phyloP scores from a whole-genome alignment of 2,888 invertebrate genomes.

The Myathropa florea region DNA sequence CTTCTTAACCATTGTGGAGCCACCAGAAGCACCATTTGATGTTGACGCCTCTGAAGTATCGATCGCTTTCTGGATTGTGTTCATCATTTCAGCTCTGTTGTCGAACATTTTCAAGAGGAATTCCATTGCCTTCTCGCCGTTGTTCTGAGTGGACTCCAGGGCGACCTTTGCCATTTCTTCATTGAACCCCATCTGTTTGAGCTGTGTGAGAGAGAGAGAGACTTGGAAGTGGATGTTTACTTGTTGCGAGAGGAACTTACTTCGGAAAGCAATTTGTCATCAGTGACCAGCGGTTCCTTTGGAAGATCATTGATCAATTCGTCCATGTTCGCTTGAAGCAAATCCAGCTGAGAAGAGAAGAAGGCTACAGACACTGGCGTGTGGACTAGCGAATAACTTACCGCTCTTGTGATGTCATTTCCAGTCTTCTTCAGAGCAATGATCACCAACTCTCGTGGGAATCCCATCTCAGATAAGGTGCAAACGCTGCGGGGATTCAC shows the following conservation, averaged over 20 bases:
- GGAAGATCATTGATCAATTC: conserved; percentile 73
- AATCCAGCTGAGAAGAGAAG: conserved; percentile 73
- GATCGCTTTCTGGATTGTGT: conserved; percentile 76
- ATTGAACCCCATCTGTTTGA: conserved; percentile 84
- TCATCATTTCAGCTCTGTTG: conserved; percentile 74
- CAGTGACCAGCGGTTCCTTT: conserved; percentile 46
- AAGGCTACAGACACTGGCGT: not conserved
- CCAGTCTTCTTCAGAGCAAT: conserved; percentile 85
- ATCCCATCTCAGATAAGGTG: conserved; percentile 87
- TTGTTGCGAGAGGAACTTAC: conserved; percentile 41
- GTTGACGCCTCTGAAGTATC: conserved; percentile 73
- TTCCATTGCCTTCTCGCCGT: conserved; percentile 83
- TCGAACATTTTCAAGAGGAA: conserved; percentile 81
- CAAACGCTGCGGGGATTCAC: conserved; percentile 79
- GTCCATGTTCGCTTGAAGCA: conserved; percentile 75
- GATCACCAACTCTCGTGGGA: conserved; percentile 82
- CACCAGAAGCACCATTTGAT: conserved; percentile 61
- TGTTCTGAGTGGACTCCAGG: conserved; percentile 82
- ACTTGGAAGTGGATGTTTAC: not conserved
- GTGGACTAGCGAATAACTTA: conserved; percentile 80
- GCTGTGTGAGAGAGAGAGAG: conserved; percentile 79
- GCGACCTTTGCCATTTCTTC: conserved; percentile 82
- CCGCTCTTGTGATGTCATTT: conserved; percentile 86
- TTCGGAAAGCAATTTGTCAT: conserved; percentile 73
- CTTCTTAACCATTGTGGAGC: conserved; percentile 66